Evolutionary conservation across 2,797 vertebrate genomes (phyloP).

Genomic region (Borostomias antarcticus): DNA sequence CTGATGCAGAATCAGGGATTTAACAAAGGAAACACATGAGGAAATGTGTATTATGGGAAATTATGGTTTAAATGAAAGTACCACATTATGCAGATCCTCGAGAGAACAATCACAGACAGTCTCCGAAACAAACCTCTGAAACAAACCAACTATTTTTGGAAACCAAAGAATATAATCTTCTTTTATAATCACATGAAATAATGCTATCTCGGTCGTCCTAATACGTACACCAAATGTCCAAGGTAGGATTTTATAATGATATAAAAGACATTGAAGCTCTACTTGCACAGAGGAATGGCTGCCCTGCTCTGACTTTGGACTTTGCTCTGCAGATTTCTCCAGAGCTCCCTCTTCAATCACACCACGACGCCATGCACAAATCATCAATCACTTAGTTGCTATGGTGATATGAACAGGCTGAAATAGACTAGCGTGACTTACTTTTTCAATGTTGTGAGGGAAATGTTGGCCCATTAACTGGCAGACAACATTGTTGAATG

Average conservation of each 20-base stretch:
- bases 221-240: no score
- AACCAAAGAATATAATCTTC: no score
- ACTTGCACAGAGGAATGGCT: no score
- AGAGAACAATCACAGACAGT: neutral
- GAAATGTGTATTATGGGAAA: neutral
- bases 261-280: no score
- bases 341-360: neutral
- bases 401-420: neutral
- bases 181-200: no score
- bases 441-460: neutral
- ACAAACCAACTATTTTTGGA: no score
- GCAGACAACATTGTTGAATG: neutral
- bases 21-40: constrained; percentile 2
- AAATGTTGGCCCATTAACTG: neutral
- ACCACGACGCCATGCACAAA: neutral
- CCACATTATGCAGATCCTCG: neutral
- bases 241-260: no score
- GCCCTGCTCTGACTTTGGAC: no score
- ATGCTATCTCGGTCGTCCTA: no score
- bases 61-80: constrained; percentile 4
- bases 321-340: neutral
- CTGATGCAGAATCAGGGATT: neutral
- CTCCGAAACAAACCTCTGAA: no score
- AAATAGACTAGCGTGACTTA: neutral
- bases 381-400: neutral